Evolutionary conservation across 2,888 invertebrate species (phyloP), one percentile per base, ranked within the genome.

Genomic region (Athalia cordata): DNA sequence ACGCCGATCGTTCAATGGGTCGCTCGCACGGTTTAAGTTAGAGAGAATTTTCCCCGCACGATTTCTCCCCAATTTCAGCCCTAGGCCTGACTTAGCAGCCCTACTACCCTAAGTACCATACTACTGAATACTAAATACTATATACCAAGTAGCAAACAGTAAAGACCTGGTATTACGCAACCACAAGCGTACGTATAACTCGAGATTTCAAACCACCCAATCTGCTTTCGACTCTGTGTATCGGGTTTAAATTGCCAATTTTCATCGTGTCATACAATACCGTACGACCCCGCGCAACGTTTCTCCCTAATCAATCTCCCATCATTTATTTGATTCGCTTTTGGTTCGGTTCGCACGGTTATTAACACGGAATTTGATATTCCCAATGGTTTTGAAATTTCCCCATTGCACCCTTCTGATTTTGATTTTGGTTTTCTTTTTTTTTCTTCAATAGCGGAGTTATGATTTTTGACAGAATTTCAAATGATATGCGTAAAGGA

Each of bases 101-200:
- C 29, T 52, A 8, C 29, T 13, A 15, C 52, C 59, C 68, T 52
- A 61, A 59, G 59, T 72, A 72, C 72, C 72, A 50, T 29, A 72
- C 72, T 59, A 72, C 72, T 61, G 72, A 72, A 72, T 72, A 55
- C 68, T 68, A 68, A 68, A 68, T 68, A 68, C 68, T 68, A 68
- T 68, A 68, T 68, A 72, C 72, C 61, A 59, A 72, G 72, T 13
- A 59, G 43, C 72, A 49, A 72, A 72, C 45, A 61, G 59, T 59
- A 72, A 50, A 29, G 68, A 68, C 29, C 68, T 68, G 29, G 68
- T 55, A 49, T 59, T 47, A 65, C 47, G 43, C 45, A 59, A 59
- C 57, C 57, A 47, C 72, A 59, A 29, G 59, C 55, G 8, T 55
- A n/a, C n/a, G 55, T 29, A 29, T 29, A 29, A 29, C 29, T 29